These are phyloP conservation scores for Aethes cnicana DNA, from an alignment of 2,888 invertebrate genomes.

Conservation along the genomic window DNA sequence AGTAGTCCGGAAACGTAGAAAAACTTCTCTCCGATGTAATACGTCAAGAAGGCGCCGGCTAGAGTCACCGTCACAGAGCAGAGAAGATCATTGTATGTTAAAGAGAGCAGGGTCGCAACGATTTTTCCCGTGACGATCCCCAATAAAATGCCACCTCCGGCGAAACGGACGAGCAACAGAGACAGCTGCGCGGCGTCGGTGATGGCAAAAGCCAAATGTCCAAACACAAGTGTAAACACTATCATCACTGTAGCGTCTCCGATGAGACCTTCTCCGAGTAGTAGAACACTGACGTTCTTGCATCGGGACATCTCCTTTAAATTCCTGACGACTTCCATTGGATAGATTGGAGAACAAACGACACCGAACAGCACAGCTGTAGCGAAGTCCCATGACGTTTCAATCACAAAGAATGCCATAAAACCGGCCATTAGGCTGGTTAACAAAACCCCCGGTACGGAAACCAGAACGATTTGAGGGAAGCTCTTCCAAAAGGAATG, in stretches of 20 bases:
- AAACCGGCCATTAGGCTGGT: constrained; percentile 62
- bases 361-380: constrained; percentile 65
- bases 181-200: constrained; percentile 56
- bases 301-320: constrained; percentile 63
- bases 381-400: constrained; percentile 60
- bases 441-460: constrained; percentile 59
- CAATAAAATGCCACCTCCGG: constrained; percentile 62
- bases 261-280: constrained; percentile 67
- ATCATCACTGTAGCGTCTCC: constrained; percentile 73
- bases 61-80: constrained; percentile 65
- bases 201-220: constrained; percentile 59
- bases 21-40: constrained; percentile 70
- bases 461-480: constrained; percentile 64
- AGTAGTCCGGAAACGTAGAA: constrained; percentile 70
- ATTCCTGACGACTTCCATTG: constrained; percentile 65
- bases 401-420: constrained; percentile 66
- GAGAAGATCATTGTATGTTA: constrained; percentile 64
- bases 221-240: constrained; percentile 63
- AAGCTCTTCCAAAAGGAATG: constrained; percentile 70
- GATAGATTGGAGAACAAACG: constrained; percentile 69
- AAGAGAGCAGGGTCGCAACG: constrained; percentile 55
- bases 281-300: constrained; percentile 65
- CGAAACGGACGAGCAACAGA: constrained; percentile 60
- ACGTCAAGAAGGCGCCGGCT: constrained; percentile 65
- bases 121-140: constrained; percentile 67